Evolutionary conservation across 2,113 vertebrate genomes (phyloP).

Genomic region (Semnopithecus entellus): DNA sequence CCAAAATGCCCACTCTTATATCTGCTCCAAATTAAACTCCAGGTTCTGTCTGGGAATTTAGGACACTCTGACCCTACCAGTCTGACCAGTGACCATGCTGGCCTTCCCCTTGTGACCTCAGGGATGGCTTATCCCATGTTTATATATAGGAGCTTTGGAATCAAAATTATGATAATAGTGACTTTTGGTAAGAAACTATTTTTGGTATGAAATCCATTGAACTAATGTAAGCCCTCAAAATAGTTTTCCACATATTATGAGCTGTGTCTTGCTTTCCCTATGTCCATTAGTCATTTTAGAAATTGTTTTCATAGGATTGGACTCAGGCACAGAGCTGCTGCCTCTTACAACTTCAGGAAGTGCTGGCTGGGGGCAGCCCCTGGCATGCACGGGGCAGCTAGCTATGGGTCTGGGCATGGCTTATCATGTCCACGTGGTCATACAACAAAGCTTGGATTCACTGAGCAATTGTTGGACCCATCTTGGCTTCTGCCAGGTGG

Average conservation of each 20-base stretch:
- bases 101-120: not conserved
- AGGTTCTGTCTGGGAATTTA: not conserved
- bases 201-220: not conserved
- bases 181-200: not conserved
- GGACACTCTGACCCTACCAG: not conserved
- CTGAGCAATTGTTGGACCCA: not conserved
- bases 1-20: not conserved
- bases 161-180: not conserved
- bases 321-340: not conserved
- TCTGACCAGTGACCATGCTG: not conserved
- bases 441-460: too few species aligned
- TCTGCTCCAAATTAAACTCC: not conserved
- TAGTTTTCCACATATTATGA: not conserved
- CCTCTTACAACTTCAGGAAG: rapidly evolving
- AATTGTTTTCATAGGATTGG: not conserved
- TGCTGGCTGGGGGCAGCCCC: rapidly evolving
- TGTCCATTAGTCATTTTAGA: not conserved
- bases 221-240: not conserved
- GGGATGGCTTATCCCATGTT: not conserved
- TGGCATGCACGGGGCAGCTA: rapidly evolving
- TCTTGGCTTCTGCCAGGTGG: not conserved
- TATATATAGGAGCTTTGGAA: not conserved
- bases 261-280: not conserved
- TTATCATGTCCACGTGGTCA: not conserved
- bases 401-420: not conserved